Evolutionary conservation across 2,888 invertebrate species (phyloP).

Genomic region (Drosophila mercatorum): DNA sequence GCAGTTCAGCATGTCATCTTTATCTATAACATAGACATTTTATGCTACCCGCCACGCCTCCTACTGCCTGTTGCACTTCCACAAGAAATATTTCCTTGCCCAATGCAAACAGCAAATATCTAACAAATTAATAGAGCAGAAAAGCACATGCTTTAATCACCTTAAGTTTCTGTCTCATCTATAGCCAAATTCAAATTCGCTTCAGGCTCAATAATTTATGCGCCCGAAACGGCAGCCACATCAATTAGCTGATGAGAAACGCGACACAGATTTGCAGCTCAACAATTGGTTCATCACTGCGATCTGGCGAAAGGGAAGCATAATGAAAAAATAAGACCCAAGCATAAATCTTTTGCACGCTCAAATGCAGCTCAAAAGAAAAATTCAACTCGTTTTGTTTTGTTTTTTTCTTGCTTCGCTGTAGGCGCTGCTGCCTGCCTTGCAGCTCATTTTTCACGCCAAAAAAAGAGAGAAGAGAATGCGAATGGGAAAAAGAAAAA

Average conservation of each 20-base stretch:
- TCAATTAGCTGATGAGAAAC: constrained; percentile 47
- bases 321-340: constrained; percentile 37
- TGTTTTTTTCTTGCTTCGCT: background rate
- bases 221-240: background rate
- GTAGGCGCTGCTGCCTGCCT: constrained; percentile 6
- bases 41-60: background rate
- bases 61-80: background rate
- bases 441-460: constrained; percentile 65
- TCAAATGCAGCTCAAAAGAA: constrained; percentile 53
- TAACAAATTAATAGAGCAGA: too few species aligned
- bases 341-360: constrained; percentile 45
- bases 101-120: too few species aligned
- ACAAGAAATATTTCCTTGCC: too few species aligned
- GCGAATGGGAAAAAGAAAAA: constrained; percentile 9
- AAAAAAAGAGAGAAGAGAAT: background rate
- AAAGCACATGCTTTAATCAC: background rate
- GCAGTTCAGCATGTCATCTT: background rate
- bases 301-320: constrained; percentile 16
- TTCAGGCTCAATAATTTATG: background rate
- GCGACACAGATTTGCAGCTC: constrained; percentile 18
- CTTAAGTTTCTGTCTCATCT: background rate
- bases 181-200: background rate
- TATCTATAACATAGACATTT: background rate
- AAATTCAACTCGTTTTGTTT: constrained; percentile 19
- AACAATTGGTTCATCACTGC: constrained; percentile 35